A percentile compares a stretch with the other conserved stretches of the same genome.
phyloP scores from a whole-genome alignment of 2,113 vertebrate species.

The Antechinus flavipes region DNA sequence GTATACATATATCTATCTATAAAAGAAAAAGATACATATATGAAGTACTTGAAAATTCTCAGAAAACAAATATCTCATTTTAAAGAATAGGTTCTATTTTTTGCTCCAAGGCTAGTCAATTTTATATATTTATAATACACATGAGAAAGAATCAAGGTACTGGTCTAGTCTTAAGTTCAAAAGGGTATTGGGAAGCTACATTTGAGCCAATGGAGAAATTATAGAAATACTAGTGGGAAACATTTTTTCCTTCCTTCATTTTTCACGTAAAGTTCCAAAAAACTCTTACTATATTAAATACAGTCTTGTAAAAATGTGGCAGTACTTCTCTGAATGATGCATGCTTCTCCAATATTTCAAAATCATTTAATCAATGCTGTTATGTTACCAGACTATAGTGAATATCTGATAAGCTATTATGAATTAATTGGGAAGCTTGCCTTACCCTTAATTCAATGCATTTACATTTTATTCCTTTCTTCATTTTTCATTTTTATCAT shows the following conservation, averaged over 20 bases:
- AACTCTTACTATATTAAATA: background rate
- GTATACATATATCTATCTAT: background rate
- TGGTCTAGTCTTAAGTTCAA: background rate
- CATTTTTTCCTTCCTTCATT: background rate
- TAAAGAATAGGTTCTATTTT: background rate
- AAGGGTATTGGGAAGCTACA: background rate
- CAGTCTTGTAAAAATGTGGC: background rate
- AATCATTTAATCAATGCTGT: slow-evolving; percentile 34
- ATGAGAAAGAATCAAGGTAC: background rate
- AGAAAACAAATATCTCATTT: background rate
- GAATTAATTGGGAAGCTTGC: slow-evolving; percentile 36
- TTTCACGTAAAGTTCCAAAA: slow-evolving; percentile 11
- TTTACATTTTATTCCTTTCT: background rate
- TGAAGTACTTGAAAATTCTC: background rate
- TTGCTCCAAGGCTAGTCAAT: background rate
- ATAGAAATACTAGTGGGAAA: background rate
- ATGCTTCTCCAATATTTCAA: slow-evolving; percentile 46
- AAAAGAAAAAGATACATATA: background rate
- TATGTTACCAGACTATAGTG: background rate
- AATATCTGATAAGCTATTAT: slow-evolving; percentile 28
- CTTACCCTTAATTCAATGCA: slow-evolving; percentile 13
- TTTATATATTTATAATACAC: background rate
- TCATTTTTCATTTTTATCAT: slow-evolving; percentile 26
- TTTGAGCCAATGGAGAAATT: background rate
- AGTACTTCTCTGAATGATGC: slow-evolving; percentile 13